Base-by-base conservation (phyloP, 2,113 vertebrate species). In the Acinonyx jubatus region DNA sequence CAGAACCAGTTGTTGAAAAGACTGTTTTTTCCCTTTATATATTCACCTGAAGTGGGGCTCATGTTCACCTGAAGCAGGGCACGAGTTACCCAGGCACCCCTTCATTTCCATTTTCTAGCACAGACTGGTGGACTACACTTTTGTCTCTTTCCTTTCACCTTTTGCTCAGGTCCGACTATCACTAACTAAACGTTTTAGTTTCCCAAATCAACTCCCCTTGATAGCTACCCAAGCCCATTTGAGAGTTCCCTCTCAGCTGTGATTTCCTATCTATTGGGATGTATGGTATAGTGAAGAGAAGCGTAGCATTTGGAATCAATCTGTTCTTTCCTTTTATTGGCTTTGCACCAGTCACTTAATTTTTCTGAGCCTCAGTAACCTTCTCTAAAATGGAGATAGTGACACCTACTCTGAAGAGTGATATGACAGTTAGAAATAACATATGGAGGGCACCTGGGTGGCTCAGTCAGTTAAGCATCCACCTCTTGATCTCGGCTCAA, bases 301-400 rank as follows among this genome's bases (percentile, higher is more conserved):
- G 16, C 5, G 1, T 38, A 79, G 36, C 79, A 36, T 93, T 87
- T 91, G 16, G 1, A 65, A 14, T 94, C 36, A 57, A 0, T 86
- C 66, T 88, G 1, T 27, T 36, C 10, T 92, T 90, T 89, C 23
- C 38, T 85, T 88, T 94, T 80, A 38, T n/a, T 36, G 45, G 11
- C 8, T 55, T 87, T 97, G 25, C 4, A 23, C 3, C 9, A 80
- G 65, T 80, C 36, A 55, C 61, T 74, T 63, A 85, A 86, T 78
- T 91, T 96, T 48, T 80, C 57, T 55, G 21, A 91, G 45, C n/a
- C 15, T 87, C 48, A 8, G 36, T 78, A 13, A 93, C 48, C 23
- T 89, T 79, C 29, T 89, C 18, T 83, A 88, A 97, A 97, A 84
- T 74, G n/a, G 38, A 78, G 23, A 66, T 52, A 83, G 41, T 89